These are phyloP conservation scores for Probaryconus sp. DNA, from an alignment of 1,140 invertebrate species.

Conservation along the genomic window DNA sequence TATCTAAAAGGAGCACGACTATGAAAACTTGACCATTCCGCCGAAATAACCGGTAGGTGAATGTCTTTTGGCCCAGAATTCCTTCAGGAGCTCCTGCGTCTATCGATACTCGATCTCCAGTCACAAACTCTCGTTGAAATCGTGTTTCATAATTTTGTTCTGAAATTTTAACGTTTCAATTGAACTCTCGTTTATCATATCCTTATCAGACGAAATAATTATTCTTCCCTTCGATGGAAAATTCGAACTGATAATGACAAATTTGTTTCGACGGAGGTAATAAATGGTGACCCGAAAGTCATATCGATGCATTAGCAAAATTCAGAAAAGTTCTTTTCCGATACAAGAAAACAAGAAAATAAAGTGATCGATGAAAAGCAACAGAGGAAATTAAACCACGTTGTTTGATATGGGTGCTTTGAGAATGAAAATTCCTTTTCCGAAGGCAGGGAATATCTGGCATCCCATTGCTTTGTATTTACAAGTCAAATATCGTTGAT, in stretches of 20 bases:
- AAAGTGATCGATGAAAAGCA: constrained; percentile 27
- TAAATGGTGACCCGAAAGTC: no score
- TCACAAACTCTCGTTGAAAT: no score
- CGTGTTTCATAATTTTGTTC: no score
- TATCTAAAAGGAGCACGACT: constrained; percentile 20
- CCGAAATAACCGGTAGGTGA: constrained; percentile 12
- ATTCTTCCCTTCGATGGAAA: no score
- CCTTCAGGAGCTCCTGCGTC: no score
- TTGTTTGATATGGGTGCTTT: constrained; percentile 38
- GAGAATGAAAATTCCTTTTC: constrained; percentile 35
- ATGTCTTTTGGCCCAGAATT: no score
- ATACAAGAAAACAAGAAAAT: constrained; percentile 14
- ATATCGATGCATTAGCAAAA: constrained; percentile 16
- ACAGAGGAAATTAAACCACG: constrained; percentile 46
- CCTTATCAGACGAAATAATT: background rate
- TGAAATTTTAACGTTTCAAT: no score
- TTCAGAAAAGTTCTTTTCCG: constrained; percentile 8
- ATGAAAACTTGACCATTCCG: constrained; percentile 29
- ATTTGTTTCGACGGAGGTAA: no score
- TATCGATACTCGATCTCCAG: no score
- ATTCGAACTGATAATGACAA: no score
- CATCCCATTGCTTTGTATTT: constrained; percentile 51
- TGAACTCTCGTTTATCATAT: background rate
- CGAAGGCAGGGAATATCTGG: constrained; percentile 33
- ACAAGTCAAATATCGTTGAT: constrained; percentile 58